A percentile compares a stretch with the other conserved stretches of the same genome.
These are phyloP conservation scores for Buceros bicornis DNA, from an alignment of 2,797 vertebrate species.

Conservation along the genomic window DNA sequence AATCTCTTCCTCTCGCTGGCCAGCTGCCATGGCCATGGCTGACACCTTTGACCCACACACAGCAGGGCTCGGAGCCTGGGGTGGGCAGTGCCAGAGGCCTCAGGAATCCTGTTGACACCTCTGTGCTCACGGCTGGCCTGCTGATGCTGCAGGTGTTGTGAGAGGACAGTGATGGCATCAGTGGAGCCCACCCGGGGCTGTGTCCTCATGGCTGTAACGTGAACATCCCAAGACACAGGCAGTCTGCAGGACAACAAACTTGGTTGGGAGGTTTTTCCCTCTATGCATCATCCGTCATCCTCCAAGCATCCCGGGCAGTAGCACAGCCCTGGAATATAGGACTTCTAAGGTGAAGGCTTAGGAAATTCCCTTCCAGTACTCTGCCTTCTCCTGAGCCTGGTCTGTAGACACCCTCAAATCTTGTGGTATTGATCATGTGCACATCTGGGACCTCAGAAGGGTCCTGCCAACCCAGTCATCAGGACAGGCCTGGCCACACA, in stretches of 20 bases:
- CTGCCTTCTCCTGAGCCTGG: background rate
- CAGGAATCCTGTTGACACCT: background rate
- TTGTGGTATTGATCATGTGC: accelerated
- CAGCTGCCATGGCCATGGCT: background rate
- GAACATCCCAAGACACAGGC: background rate
- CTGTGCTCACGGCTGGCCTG: background rate
- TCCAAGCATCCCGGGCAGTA: background rate
- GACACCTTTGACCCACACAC: background rate
- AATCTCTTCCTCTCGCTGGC: background rate
- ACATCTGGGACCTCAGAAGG: background rate
- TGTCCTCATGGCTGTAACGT: accelerated
- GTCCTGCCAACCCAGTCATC: background rate
- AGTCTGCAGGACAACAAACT: background rate
- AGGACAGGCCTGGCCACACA: background rate
- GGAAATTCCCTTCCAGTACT: background rate
- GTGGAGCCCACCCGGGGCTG: background rate
- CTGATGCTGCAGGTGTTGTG: accelerated
- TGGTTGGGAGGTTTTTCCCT: background rate
- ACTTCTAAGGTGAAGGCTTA: background rate
- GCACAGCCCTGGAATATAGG: background rate
- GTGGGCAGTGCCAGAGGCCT: background rate
- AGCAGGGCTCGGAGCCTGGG: background rate
- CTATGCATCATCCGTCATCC: background rate
- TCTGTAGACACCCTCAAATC: background rate
- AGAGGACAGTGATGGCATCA: accelerated